Percentiles rank a stretch among this genome's conserved stretches.
Evolutionary conservation across 2,888 invertebrate species (phyloP).

Genomic region (Drosophila eohydei): DNA sequence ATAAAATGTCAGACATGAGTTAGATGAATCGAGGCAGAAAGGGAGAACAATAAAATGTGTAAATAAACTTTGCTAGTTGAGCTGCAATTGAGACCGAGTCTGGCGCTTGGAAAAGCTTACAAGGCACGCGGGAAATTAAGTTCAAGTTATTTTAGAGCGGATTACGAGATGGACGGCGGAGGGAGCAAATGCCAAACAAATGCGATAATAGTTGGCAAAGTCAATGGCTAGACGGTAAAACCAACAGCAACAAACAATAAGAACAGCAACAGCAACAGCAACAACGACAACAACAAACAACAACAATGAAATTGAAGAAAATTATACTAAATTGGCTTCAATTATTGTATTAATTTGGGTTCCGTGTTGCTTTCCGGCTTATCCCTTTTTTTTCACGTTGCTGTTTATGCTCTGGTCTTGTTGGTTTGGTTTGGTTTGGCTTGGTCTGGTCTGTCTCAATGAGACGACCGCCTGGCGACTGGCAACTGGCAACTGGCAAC

Average conservation of each 20-base stretch:
- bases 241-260: slow-evolving; percentile 48
- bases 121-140: slow-evolving; percentile 53
- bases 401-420: slow-evolving; percentile 35
- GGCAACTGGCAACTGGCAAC: slow-evolving; percentile 33
- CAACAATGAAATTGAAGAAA: slow-evolving; percentile 80
- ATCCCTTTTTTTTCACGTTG: slow-evolving; percentile 74
- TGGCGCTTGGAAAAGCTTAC: slow-evolving; percentile 22
- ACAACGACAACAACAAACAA: slow-evolving; percentile 44
- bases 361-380: slow-evolving; percentile 83
- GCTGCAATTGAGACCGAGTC: slow-evolving; percentile 39
- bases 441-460: slow-evolving; percentile 31
- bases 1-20: slow-evolving; percentile 47
- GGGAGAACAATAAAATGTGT: slow-evolving; percentile 33
- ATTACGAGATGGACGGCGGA: slow-evolving; percentile 47
- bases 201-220: slow-evolving; percentile 77
- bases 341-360: slow-evolving; percentile 85
- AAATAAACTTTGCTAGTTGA: slow-evolving; percentile 41
- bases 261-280: slow-evolving; percentile 22
- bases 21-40: slow-evolving; percentile 3
- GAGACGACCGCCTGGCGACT: slow-evolving; percentile 49
- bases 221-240: slow-evolving; percentile 72
- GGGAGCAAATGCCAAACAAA: slow-evolving; percentile 75
- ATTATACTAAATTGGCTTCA: slow-evolving; percentile 85
- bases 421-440: slow-evolving; percentile 36
- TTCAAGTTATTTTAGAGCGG: slow-evolving; percentile 48